Conservation (phyloP, 2,113 vertebrate species). For the Oenanthe oenanthe region DNA sequence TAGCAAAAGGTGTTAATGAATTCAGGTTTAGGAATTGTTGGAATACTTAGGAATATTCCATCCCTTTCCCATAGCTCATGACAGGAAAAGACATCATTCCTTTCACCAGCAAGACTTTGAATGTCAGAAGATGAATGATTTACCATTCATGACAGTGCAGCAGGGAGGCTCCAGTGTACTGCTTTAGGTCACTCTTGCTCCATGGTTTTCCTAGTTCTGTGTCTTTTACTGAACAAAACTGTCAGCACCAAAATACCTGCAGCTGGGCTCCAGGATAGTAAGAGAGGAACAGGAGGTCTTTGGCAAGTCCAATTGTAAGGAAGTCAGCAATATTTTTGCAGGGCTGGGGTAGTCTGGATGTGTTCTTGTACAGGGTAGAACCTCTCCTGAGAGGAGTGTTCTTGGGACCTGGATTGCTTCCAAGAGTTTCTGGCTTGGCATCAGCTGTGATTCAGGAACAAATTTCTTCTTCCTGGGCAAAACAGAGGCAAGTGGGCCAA, state of each 20-base stretch:
- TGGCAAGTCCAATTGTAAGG: neutral
- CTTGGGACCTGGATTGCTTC: neutral
- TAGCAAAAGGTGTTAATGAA: neutral
- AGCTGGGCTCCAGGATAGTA: neutral
- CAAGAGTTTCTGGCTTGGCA: neutral
- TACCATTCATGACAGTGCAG: neutral
- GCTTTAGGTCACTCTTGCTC: neutral
- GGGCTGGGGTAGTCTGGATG: neutral
- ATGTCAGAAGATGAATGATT: neutral
- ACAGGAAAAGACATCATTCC: neutral
- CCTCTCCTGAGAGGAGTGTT: neutral
- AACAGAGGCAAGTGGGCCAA: neutral
- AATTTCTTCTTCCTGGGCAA: neutral
- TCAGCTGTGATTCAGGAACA: neutral
- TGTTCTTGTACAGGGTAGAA: neutral
- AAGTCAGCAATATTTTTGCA: neutral
- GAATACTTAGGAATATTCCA: neutral
- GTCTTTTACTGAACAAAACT: neutral
- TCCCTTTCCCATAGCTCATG: neutral
- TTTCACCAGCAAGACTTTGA: neutral
- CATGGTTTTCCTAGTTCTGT: neutral
- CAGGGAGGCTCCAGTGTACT: neutral
- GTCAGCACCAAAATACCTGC: neutral
- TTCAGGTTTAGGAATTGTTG: neutral
- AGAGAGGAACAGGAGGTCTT: neutral